Evolutionary conservation across 2,888 invertebrate species (phyloP), one percentile per base, ranked within the genome.

Genomic region (Blera fallax): DNA sequence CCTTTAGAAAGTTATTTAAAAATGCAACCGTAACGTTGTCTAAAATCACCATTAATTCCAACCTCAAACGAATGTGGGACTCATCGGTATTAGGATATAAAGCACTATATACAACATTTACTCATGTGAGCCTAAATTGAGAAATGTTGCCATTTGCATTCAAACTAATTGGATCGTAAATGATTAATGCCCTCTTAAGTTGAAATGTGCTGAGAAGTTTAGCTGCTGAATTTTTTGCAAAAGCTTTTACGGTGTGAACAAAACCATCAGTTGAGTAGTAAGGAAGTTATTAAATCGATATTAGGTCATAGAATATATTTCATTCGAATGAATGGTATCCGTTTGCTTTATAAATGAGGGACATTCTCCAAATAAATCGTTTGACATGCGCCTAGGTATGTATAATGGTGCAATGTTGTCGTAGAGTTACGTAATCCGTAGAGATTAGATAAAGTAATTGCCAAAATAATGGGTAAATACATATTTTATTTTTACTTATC

Each of bases 271-370:
- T 27, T 27, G 27, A 69, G n/a, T 56, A 58, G 5, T 16, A 16
- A 21, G 11, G 45, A 58, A 34, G 21, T 37, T 56, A 43, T 56
- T 60, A 50, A 27, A 72, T 50, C 37, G 72, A 72, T 72, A 72
- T 70, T 29, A 11, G n/a, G 54, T 50, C 24, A 37, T 37, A 58
- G 34, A 37, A 24, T 21, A 21, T 24, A 70, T 21, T 58, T 37
- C 21, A 1, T 1, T 37, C 3, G 3, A 21, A 37, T 21, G 34
- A 45, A 16, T 34, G 5, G 3, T 21, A 21, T 37, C 16, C 1
- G 3, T 37, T n/a, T n/a, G n/a, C n/a, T n/a, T 58, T 58, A 21
- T 21, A 11, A 34, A 21, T 24, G 37, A 37, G 21, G 7, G 34
- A 48, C 18, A 48, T 21, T 48, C 48, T 48, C 3, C 21, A 21